These are phyloP conservation scores for Cerceris ruficornis DNA, from an alignment of 2,888 invertebrate species.

Conservation along the genomic window DNA sequence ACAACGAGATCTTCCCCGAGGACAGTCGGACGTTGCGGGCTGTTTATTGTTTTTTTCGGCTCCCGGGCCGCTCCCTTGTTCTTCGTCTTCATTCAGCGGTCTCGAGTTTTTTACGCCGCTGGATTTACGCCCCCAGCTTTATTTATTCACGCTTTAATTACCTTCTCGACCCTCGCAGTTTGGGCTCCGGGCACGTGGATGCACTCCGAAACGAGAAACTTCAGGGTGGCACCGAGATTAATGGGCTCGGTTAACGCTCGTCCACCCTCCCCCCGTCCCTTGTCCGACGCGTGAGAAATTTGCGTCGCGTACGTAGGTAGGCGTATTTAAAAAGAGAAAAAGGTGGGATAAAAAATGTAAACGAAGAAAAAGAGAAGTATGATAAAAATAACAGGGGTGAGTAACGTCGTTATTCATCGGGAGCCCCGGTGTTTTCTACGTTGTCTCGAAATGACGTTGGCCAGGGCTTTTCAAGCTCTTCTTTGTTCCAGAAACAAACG, in stretches of 20 bases:
- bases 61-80: constrained; percentile 12
- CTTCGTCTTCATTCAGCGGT: constrained; percentile 44
- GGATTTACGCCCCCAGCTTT: constrained; percentile 78
- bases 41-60: constrained; percentile 26
- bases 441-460: constrained; percentile 56
- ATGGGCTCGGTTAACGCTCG: constrained; percentile 74
- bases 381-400: constrained; percentile 48
- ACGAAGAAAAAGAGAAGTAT: constrained; percentile 8
- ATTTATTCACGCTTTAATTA: constrained; percentile 81
- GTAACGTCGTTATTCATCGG: constrained; percentile 60
- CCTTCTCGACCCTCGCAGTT: constrained; percentile 67
- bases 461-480: constrained; percentile 58
- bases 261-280: constrained; percentile 38
- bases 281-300: constrained; percentile 61
- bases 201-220: constrained; percentile 77
- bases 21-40: constrained; percentile 9
- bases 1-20: constrained; percentile 40
- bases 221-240: constrained; percentile 74
- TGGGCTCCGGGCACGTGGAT: constrained; percentile 58
- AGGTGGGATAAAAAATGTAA: not conserved
- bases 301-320: constrained; percentile 48
- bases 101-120: constrained; percentile 56
- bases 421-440: constrained; percentile 49
- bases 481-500: constrained; percentile 64
- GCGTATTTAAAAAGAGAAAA: constrained; percentile 1